Conservation (phyloP, 2,888 invertebrate species). For the Tanytarsus gracilentus region DNA sequence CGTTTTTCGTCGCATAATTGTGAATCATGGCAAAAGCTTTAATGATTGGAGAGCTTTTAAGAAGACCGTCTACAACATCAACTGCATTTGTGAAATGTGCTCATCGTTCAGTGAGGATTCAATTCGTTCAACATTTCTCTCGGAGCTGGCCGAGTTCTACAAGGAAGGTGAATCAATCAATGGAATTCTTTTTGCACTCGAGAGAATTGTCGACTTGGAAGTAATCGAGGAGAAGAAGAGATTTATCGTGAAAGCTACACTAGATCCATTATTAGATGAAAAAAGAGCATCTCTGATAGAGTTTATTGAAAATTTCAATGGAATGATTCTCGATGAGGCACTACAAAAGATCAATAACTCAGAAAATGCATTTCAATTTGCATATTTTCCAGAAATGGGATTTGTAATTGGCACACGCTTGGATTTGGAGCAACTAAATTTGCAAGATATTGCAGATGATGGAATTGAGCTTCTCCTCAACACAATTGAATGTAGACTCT, state of each 20-base stretch:
- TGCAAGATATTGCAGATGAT: not conserved
- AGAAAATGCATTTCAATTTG: constrained; percentile 22
- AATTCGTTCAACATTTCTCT: constrained; percentile 18
- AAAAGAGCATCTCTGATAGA: constrained; percentile 28
- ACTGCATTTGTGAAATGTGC: constrained; percentile 30
- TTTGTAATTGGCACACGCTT: constrained; percentile 30
- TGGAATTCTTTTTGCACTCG: constrained; percentile 30
- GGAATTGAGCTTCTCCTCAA: constrained; percentile 34
- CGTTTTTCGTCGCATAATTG: constrained; percentile 29
- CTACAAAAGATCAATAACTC: constrained; percentile 18
- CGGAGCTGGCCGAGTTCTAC: constrained; percentile 23
- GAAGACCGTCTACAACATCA: constrained; percentile 29
- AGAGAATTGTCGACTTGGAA: constrained; percentile 31
- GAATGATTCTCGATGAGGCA: constrained; percentile 21
- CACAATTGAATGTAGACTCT: constrained; percentile 38
- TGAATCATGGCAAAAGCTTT: constrained; percentile 29
- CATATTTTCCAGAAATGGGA: constrained; percentile 32
- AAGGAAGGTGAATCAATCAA: constrained; percentile 22
- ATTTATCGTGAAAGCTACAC: constrained; percentile 31
- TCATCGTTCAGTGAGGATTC: not conserved
- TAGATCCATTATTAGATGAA: constrained; percentile 31
- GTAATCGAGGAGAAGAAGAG: constrained; percentile 29
- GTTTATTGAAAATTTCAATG: constrained; percentile 18
- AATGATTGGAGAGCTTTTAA: constrained; percentile 31
- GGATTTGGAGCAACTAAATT: not conserved